Base-by-base conservation (phyloP, 92 coral and sea anemone species). In the Phenganax stokvisi region DNA sequence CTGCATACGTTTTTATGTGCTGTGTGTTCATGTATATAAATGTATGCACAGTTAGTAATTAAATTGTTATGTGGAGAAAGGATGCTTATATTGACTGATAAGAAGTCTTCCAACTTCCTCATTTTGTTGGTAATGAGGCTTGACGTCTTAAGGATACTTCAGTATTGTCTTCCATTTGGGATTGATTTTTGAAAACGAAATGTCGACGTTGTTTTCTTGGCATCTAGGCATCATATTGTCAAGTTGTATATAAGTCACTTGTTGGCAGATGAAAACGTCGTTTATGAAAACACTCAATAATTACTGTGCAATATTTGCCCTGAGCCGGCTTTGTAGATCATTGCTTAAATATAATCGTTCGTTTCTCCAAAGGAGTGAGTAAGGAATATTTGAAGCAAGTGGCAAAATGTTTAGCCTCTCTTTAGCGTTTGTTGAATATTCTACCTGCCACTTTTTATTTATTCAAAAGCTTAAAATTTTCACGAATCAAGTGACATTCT, bases 21-120 rank as follows among this genome's bases (percentile, higher is more conserved):
- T 30, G 25, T 66, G 72, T 66, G 10, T 66, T 10, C 20, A 8
- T 47, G 77, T 72, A 51, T 72, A 72, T n/a, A 52, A 47, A 72
- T 72, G 56, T 13, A 72, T 72, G 37, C 57, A 72, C 51, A 6
- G 77, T 78, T 51, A 53, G 72, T 78, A 78, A 78, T 78, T 78
- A 78, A 78, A 78, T 78, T 61, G 47, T 60, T 71, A 64, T 78
- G 63, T 78, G 13, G 27, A 52, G 67, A 44, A 57, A 30, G 57
- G 37, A 2, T 60, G 72, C 72, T 78, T 78, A 47, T 54, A 72
- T 44, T 10, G 12, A 67, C 65, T 78, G 71, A 31, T 64, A 44
- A 78, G 25, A 51, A 69, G 74, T 29, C 0, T 69, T 69, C 51
- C 12, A 30, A 69, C 65, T 59, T 37, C 47, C 47, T 37, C 47